Evolutionary conservation across 2,888 invertebrate species (phyloP).

Genomic region (Erynnis tages): DNA sequence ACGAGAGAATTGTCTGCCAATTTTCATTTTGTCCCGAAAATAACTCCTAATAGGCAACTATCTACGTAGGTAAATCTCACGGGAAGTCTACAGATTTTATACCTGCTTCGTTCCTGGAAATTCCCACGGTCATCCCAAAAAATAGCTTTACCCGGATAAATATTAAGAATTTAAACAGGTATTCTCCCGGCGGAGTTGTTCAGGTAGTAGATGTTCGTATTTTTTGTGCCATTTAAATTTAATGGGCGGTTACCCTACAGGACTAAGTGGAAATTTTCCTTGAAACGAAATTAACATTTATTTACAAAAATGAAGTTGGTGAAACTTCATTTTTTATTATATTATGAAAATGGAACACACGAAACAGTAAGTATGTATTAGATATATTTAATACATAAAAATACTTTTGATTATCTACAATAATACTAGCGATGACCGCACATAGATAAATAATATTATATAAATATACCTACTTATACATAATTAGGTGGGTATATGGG

Average conservation of each 20-base stretch:
- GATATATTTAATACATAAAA: too few relatives aligned
- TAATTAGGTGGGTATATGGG: too few relatives aligned
- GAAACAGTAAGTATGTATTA: too few relatives aligned
- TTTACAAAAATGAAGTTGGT: too few relatives aligned
- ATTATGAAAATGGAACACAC: too few relatives aligned
- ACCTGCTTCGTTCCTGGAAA: constrained; percentile 14
- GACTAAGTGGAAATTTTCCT: not conserved
- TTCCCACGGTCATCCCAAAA: constrained; percentile 27
- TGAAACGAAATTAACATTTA: not conserved
- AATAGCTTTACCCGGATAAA: constrained; percentile 25
- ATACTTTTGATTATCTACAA: too few relatives aligned
- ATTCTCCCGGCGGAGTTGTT: constrained; percentile 18
- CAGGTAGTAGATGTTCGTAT: constrained; percentile 5
- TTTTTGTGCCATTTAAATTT: constrained; percentile 17
- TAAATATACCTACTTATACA: too few relatives aligned
- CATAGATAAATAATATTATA: too few relatives aligned
- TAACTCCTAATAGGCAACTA: constrained; percentile 40
- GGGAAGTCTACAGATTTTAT: constrained; percentile 28
- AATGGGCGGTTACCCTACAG: constrained; percentile 35
- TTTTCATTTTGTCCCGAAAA: constrained; percentile 50
- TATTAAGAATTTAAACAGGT: constrained; percentile 27
- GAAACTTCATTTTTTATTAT: too few relatives aligned
- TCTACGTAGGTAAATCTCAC: constrained; percentile 27
- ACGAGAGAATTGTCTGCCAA: constrained; percentile 47
- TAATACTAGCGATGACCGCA: too few relatives aligned